phyloP scores from a whole-genome alignment of 2,113 vertebrate genomes.

The Urocitellus parryii region DNA sequence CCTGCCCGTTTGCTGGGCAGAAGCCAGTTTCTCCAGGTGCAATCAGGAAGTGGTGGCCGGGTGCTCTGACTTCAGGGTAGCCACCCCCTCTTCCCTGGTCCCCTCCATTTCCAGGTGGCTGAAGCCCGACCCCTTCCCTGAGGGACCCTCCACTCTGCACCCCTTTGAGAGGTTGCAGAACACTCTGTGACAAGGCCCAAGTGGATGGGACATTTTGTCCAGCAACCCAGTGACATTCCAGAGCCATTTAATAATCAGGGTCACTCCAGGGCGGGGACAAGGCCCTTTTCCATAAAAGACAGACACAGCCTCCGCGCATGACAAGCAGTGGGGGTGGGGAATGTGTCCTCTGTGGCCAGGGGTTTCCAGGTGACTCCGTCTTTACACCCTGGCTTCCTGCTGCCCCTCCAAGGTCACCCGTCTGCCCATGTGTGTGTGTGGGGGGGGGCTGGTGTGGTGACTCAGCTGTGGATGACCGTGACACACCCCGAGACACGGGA shows the following conservation, averaged over 20 bases:
- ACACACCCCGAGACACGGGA: too few relatives aligned
- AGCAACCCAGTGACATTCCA: neutral
- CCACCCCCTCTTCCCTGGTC: fast-evolving
- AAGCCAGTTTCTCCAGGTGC: fast-evolving
- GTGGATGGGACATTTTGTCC: neutral
- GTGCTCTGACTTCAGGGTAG: neutral
- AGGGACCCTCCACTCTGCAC: neutral
- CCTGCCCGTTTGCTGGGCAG: neutral
- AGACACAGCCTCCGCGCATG: neutral
- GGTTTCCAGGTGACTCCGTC: neutral
- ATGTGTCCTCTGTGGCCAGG: neutral
- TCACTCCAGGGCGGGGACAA: neutral
- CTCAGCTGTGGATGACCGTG: fast-evolving
- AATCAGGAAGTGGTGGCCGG: fast-evolving
- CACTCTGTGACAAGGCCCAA: neutral
- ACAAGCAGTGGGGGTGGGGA: neutral
- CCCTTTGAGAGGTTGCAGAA: neutral
- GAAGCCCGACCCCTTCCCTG: neutral
- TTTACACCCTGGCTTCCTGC: fast-evolving
- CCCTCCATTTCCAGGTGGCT: neutral
- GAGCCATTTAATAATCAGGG: neutral
- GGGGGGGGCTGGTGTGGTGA: fast-evolving
- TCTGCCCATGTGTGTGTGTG: neutral
- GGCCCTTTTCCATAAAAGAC: neutral
- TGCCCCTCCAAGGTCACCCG: neutral